These are phyloP conservation scores for Scelioninae gen. 2 DNA, from an alignment of 2,888 invertebrate genomes.

Conservation along the genomic window DNA sequence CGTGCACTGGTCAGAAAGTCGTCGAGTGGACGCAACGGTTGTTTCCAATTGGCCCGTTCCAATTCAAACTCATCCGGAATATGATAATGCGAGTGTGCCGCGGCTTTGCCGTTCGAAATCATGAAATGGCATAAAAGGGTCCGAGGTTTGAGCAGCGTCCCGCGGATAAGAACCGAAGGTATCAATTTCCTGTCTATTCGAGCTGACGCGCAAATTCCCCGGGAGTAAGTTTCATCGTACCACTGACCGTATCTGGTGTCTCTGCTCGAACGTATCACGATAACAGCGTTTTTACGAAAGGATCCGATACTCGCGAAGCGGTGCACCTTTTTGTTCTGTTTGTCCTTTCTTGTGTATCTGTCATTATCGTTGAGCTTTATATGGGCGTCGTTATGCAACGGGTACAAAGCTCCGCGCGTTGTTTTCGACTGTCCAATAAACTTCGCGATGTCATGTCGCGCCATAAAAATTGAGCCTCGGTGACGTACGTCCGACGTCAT, in stretches of 20 bases:
- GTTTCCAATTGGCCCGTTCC: constrained; percentile 1
- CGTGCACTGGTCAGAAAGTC: no score
- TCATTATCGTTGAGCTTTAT: constrained; percentile 10
- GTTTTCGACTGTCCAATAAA: constrained; percentile 18
- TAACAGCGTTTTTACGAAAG: constrained; percentile 25
- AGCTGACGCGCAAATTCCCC: constrained; percentile 29
- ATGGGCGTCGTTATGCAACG: constrained; percentile 8
- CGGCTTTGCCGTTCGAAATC: not conserved
- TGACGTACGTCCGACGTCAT: not conserved
- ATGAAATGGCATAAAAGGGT: constrained; percentile 3
- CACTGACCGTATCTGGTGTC: constrained; percentile 3
- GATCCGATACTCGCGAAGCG: constrained; percentile 23
- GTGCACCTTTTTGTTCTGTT: constrained; percentile 5
- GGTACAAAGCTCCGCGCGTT: not conserved
- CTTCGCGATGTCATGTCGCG: constrained; percentile 2
- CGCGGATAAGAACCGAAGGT: constrained; percentile 51
- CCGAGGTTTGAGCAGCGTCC: constrained; percentile 8
- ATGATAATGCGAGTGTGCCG: constrained; percentile 5
- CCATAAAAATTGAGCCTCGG: constrained; percentile 5
- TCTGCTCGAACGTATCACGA: constrained; percentile 13
- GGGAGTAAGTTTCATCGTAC: constrained; percentile 34
- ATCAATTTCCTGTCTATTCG: constrained; percentile 66
- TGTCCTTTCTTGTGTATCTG: constrained; percentile 6
- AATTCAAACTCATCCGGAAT: not conserved
- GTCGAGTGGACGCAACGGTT: not conserved